phyloP scores from a whole-genome alignment of 1,140 invertebrate species.

The Bradysia coprophila region DNA sequence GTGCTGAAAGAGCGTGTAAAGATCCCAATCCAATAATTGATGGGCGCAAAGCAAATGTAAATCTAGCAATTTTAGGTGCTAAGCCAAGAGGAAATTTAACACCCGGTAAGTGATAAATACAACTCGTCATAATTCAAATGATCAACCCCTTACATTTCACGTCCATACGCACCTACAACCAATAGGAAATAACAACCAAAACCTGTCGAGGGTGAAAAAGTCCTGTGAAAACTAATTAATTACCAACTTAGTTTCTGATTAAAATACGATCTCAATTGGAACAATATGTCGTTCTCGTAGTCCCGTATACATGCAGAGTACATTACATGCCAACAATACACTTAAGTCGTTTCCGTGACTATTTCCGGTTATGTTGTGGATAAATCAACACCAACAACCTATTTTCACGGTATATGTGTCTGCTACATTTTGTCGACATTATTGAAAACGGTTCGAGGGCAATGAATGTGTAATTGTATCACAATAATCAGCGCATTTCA shows the following conservation, averaged over 20 bases:
- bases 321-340: background rate
- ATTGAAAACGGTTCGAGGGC: too few relatives aligned
- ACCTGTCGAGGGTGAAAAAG: too few relatives aligned
- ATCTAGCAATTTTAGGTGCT: slow-evolving; percentile 90
- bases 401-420: background rate
- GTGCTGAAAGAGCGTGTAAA: slow-evolving; percentile 89
- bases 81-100: slow-evolving; percentile 79
- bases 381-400: background rate
- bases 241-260: too few relatives aligned
- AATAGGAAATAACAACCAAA: too few relatives aligned
- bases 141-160: too few relatives aligned
- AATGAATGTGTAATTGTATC: background rate
- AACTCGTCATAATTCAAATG: background rate
- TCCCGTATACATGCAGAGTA: too few relatives aligned
- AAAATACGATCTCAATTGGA: too few relatives aligned
- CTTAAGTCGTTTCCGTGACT: background rate
- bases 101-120: slow-evolving; percentile 42
- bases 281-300: too few relatives aligned
- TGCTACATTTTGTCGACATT: too few relatives aligned
- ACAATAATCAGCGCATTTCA: too few relatives aligned
- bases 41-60: slow-evolving; percentile 95
- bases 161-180: too few relatives aligned
- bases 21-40: slow-evolving; percentile 98
- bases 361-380: background rate
- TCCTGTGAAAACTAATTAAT: too few relatives aligned